Base-by-base conservation (phyloP, 2,113 vertebrate genomes). In the Melanostigma gelatinosum region DNA sequence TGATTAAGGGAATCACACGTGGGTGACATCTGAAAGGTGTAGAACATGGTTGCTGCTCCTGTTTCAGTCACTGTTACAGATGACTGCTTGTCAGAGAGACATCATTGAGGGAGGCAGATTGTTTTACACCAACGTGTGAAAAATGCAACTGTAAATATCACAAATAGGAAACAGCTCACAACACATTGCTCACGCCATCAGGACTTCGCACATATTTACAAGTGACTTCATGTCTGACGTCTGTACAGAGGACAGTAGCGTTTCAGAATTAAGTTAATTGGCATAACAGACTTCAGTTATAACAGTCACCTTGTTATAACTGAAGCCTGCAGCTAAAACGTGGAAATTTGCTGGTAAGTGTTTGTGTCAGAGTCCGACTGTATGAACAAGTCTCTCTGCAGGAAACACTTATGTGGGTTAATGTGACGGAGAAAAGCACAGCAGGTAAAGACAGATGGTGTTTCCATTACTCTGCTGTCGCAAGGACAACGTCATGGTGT, bases 301-400 rank as follows among this genome's bases (percentile, higher is more conserved):
- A 24, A 24, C 24, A 9, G 63, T 52, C n/a, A 52, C 52, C 65
- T 79, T 89, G 12, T 72, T 63, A 46, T 48, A 42, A 66, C 27
- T 22, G 27, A 50, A 40, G 55, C 57, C 42, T 29, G 46, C 54
- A 77, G 9, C 79, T 71, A n/a, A 82, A 72, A 73, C 0, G 2
- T 88, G 86, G 81, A 86, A 89, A 84, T 13, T 57, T 67, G 78
- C 71, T 75, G 61, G 44, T 75, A 74, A 82, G 83, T 85, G 75
- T 88, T 90, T 74, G 69, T 82, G 77, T 79, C 65, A 36, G 48
- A 44, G 73, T 87, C 64, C 8, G 11, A 20, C 22, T 70, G 48
- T 74, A 61, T 72, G 50, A 82, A 80, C 67, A 46, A 84, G 72
- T 74, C 79, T 27, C 57, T 66, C 40, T 36, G 82, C 60, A 80